Base-by-base conservation (phyloP, 2,797 vertebrate genomes). In the Notolabrus celidotus region DNA sequence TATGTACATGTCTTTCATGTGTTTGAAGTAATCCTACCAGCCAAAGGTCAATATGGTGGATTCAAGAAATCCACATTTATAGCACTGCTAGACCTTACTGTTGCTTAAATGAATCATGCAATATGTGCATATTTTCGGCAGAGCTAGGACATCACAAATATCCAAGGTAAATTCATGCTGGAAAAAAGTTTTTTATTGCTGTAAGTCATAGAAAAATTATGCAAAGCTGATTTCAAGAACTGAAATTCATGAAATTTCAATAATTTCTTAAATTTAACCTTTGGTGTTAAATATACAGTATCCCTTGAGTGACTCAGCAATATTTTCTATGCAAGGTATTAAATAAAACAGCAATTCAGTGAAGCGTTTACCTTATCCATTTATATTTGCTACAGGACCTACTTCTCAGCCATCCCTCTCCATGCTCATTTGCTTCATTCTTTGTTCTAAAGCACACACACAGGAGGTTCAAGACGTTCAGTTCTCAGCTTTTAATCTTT, bases 101-200 rank as follows among this genome's bases (percentile, higher is more conserved):
- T 51, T 3, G 8, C 11, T 72, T 80, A 42, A 77, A 75, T 60
- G 16, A 58, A 58, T 73, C 17, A 77, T 60, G 51, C 65, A 19
- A 36, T 14, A 8, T 38, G 45, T 10, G 42, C 42, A 16, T 56
- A 56, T 25, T 50, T 25, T 19, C 27, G 14, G 53, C 27, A 38
- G 49, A 67, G 45, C 19, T 49, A 31, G 29, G 29, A 31, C 29
- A 31, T 31, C 29, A 7, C 5, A 31, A 50, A 46, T 33, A 72
- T 70, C 34, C 73, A 69, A 64, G 60, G 63, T 58, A 69, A 77
- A 55, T 57, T 43, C 7, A 1, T 36, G 27, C 14, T 65, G 7
- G 23, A 66, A 59, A 62, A 77, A 17, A 15, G 41, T 31, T 71
- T 77, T 69, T 54, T 60, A 31, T 50, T 23, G 31, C 38, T 54